phyloP scores from a whole-genome alignment of 2,113 vertebrate species.

The Artemisiospiza belli region DNA sequence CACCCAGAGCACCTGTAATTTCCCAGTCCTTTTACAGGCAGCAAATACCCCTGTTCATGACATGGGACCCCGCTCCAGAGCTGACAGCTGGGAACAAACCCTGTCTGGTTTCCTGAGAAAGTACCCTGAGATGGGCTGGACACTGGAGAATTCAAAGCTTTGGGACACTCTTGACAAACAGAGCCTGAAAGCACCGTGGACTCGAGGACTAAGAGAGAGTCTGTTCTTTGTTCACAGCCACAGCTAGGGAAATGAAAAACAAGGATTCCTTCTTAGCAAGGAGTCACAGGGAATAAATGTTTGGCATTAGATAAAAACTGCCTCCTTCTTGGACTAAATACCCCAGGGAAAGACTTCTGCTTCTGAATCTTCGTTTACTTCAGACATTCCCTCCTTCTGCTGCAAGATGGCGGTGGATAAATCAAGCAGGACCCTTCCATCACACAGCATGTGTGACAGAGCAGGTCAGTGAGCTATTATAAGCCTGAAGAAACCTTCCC shows the following conservation, averaged over 20 bases:
- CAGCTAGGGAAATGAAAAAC: neutral
- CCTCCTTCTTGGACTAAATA: neutral
- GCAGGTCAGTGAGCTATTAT: neutral
- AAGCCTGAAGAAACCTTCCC: neutral
- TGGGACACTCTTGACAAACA: accelerated
- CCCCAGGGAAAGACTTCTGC: neutral
- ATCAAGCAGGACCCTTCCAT: neutral
- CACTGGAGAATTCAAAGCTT: neutral
- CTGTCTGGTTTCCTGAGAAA: neutral
- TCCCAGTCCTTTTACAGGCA: neutral
- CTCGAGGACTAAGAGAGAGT: neutral
- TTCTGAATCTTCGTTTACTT: neutral
- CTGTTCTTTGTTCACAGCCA: neutral
- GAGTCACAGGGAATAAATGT: neutral
- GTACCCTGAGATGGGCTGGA: neutral
- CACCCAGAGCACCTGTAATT: neutral
- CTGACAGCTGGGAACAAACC: neutral
- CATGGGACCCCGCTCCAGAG: neutral
- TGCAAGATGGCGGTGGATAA: neutral
- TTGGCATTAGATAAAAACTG: neutral
- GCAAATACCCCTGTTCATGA: neutral
- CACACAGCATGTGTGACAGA: neutral
- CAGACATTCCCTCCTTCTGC: neutral
- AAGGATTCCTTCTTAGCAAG: neutral
- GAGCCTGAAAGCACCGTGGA: neutral